Evolutionary conservation across 2,113 vertebrate genomes (phyloP).

Genomic region (Panthera leo): DNA sequence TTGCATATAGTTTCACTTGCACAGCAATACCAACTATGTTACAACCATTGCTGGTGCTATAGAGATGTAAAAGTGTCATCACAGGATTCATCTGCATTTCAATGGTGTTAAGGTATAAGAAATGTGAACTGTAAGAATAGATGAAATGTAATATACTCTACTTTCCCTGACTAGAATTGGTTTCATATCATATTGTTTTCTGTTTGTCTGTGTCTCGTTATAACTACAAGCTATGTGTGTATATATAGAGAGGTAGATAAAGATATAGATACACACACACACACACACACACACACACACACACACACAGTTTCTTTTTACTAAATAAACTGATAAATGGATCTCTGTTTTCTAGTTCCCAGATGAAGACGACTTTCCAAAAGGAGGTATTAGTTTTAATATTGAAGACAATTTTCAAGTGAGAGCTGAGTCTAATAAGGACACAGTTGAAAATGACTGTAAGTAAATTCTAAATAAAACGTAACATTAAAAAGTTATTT

Average conservation of each 20-base stretch:
- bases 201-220: neutral
- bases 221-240: neutral
- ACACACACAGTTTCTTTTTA: neutral
- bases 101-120: neutral
- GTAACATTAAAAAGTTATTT: slow-evolving; percentile 5
- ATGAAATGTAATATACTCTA: neutral
- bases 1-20: neutral
- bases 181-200: neutral
- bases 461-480: slow-evolving; percentile 66
- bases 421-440: neutral
- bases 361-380: slow-evolving; percentile 38
- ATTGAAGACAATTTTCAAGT: slow-evolving; percentile 53
- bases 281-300: neutral
- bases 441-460: slow-evolving; percentile 11
- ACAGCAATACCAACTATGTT: neutral
- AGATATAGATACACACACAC: neutral
- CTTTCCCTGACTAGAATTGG: neutral
- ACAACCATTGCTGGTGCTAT: neutral
- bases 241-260: neutral
- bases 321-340: neutral
- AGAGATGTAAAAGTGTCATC: neutral
- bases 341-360: slow-evolving; percentile 66
- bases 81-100: neutral
- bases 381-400: neutral
- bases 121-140: neutral